Base-by-base conservation (phyloP, 2,888 invertebrate species). In the Achlya flavicornis region DNA sequence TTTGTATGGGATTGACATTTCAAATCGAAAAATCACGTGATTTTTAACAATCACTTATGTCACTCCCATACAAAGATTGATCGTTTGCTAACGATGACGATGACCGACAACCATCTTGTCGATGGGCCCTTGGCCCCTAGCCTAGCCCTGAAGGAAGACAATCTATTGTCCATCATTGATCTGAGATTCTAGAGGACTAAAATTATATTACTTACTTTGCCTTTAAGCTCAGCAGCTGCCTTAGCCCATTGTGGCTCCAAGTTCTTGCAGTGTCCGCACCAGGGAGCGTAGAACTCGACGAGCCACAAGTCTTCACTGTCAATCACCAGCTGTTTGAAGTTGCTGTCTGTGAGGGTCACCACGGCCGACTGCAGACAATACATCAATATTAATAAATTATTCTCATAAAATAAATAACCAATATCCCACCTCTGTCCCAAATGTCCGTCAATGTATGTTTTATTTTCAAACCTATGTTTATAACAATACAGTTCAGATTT, bases 211-310 rank as follows among this genome's bases (percentile, higher is more conserved):
- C 81, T 76, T 71, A 96, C 97, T 94, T 99, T 99, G 79, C 99
- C 99, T 93, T 98, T 99, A 26, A 99, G 95, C 86, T 99, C 97
- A 5, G 96, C 94, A 19, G 99, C 99, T 2, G 99, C 99, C 83
- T 97, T 96, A 12, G 97, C 97, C 99, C 99, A 99, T 73, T 99
- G 97, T 0, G 99, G 99, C 63, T 97, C 99, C 63, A 99, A 94
- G 85, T 97, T 98, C 93, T 99, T 99, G 93, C 99, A 99, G 89
- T 99, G 98, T 6, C 98, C 98, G 88, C 98, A 99, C 97, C 98
- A 98, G 0, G 98, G 98, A 7, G 99, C 99, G 90, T 96, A 99
- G 95, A 99, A 99, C 91, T 99, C 99, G 2, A 99, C 98, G 75
- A 99, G 91, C 99, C 99, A 99, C 88, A 98, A 95, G 83, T 99